phyloP scores from a whole-genome alignment of 2,797 vertebrate genomes.

The Melanogrammus aeglefinus region DNA sequence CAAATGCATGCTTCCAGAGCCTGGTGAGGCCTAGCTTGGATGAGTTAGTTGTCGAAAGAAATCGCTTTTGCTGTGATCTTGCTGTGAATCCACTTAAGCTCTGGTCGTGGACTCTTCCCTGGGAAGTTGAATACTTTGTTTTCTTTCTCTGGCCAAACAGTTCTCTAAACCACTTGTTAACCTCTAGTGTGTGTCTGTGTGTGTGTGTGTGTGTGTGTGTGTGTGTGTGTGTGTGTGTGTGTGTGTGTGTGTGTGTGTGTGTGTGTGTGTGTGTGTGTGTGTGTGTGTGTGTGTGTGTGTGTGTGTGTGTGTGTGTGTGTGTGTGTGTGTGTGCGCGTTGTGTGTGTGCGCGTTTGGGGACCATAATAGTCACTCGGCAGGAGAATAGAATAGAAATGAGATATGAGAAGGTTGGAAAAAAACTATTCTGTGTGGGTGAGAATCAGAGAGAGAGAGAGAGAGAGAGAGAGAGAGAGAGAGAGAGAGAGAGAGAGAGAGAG shows the following conservation, averaged over 20 bases:
- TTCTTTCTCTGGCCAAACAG: not conserved
- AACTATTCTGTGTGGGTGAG: constrained; percentile 25
- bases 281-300: not conserved
- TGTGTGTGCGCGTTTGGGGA: not conserved
- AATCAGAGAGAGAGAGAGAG: not conserved
- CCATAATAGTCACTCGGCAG: not conserved
- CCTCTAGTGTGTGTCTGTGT: not conserved
- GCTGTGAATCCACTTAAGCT: not conserved
- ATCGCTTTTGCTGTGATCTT: not conserved
- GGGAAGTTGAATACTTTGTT: not conserved
- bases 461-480: constrained; percentile 30
- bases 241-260: not conserved
- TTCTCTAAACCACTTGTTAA: not conserved
- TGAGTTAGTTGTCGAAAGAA: not conserved
- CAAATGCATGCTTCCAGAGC: not conserved
- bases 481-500: constrained; percentile 20
- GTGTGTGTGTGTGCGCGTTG: no score
- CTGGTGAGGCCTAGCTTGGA: not conserved
- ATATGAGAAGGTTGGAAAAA: constrained; percentile 24
- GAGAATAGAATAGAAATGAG: not conserved
- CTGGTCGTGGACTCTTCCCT: not conserved
- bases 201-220: not conserved
- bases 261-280: not conserved
- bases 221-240: not conserved
- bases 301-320: not conserved